Evolutionary conservation across 2,797 vertebrate genomes (phyloP), one percentile per base, ranked within the genome.

Genomic region (Hyperoplus lanceolatus): DNA sequence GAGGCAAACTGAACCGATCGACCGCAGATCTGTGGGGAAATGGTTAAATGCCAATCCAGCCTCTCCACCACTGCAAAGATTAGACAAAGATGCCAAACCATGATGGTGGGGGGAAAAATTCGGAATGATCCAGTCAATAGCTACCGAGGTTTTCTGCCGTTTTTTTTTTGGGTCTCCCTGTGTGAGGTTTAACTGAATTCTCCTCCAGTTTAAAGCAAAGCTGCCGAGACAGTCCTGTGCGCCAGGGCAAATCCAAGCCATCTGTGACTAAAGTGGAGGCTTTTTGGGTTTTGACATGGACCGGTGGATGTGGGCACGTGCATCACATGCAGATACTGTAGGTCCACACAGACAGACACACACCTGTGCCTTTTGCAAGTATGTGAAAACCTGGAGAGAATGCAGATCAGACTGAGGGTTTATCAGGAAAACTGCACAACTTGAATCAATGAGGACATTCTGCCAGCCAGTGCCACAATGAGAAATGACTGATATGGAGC

Each of bases 21-120:
- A 83, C 81, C 81, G 51, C 76, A 83, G 54, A 36, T 81, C 80
- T 77, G 55, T 15, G 60, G 76, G 69, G 78, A 74, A 70, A 73
- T 4, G 41, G 59, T 53, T 29, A 29, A n/a, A 49, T 48, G 75
- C 78, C 74, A 76, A 49, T 38, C 62, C 51, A 56, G 62, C 41
- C 67, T 83, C 53, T 65, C 16, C 7, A 50, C 61, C 16, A 39
- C 61, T 58, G 81, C 54, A 42, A 54, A 70, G 48, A 68, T 85
- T 79, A 56, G 39, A 80, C 58, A 21, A 69, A 18, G 45, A 76
- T 39, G 84, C 82, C 80, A 90, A 86, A 81, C 87, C 83, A 70
- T 61, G 66, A 81, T 75, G 72, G 66, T 55, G 61, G 69, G 66
- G 57, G 61, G 69, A 83, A 83, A 75, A 60, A 54, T 50, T 70